These are phyloP conservation scores for Notodonta ziczac DNA, from an alignment of 2,888 invertebrate genomes.

Conservation along the genomic window DNA sequence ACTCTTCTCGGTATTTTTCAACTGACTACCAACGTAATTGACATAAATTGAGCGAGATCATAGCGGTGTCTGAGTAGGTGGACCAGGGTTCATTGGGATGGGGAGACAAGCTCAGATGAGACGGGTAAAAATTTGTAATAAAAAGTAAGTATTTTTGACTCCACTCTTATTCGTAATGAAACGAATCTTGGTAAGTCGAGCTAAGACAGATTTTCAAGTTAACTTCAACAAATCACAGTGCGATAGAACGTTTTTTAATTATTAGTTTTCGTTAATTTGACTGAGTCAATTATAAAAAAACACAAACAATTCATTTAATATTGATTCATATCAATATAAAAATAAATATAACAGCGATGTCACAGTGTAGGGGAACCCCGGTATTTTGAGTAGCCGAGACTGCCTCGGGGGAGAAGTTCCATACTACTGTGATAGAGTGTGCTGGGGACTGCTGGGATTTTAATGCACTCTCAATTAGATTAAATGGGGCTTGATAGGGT, in stretches of 20 bases:
- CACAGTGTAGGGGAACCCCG: background rate
- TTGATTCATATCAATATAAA: background rate
- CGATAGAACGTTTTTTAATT: no score
- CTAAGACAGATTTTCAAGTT: no score
- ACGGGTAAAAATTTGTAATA: background rate
- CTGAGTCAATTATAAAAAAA: background rate
- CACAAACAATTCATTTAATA: background rate
- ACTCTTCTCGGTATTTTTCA: constrained; percentile 20
- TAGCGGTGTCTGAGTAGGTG: constrained; percentile 28
- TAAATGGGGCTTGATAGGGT: background rate
- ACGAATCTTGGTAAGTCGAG: background rate
- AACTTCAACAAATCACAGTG: no score
- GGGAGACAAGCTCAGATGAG: background rate
- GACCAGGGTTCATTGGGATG: constrained; percentile 4
- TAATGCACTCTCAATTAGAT: constrained; percentile 2
- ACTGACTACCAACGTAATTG: constrained; percentile 49
- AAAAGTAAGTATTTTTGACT: constrained; percentile 1
- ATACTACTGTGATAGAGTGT: background rate
- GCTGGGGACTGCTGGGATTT: background rate
- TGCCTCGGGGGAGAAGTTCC: background rate
- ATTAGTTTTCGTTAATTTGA: background rate
- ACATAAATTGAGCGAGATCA: constrained; percentile 52
- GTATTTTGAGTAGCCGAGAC: background rate
- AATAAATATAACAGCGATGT: background rate
- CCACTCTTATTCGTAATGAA: background rate